phyloP scores from a whole-genome alignment of 2,113 vertebrate genomes.

The Aepyceros melampus region DNA sequence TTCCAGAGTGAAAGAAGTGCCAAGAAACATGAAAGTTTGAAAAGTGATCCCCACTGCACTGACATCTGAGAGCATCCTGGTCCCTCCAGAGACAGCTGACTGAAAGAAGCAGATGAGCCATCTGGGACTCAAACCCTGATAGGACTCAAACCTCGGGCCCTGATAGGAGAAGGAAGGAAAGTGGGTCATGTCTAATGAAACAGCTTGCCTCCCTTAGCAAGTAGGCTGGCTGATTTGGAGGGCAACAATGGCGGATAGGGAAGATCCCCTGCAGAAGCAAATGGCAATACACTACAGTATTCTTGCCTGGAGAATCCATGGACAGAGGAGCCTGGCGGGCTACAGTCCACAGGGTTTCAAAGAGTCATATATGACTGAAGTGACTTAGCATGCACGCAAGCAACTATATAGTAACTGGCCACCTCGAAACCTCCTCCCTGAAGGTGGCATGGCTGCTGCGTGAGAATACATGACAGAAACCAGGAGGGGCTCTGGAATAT shows the following conservation, averaged over 20 bases:
- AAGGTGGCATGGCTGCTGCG: not conserved
- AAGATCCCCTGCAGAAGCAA: not conserved
- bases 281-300: not conserved
- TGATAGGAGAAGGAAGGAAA: not conserved
- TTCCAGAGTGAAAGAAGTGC: constrained; percentile 46
- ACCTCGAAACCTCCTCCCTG: not conserved
- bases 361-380: not conserved
- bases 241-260: rapidly evolving
- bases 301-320: not conserved
- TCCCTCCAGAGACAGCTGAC: constrained; percentile 28
- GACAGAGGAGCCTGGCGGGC: not conserved
- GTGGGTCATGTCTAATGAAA: not conserved
- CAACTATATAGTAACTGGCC: not conserved
- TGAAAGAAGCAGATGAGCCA: not conserved
- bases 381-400: not conserved
- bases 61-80: constrained; percentile 28
- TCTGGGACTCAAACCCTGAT: not conserved
- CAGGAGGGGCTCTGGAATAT: not conserved
- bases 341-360: not conserved
- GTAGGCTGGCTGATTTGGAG: not conserved
- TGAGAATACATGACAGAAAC: not conserved
- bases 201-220: not conserved
- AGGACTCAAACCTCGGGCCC: not conserved
- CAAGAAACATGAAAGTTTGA: constrained; percentile 36
- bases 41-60: not conserved